Conservation (phyloP, 2,797 vertebrate species). For the Avahi laniger region DNA sequence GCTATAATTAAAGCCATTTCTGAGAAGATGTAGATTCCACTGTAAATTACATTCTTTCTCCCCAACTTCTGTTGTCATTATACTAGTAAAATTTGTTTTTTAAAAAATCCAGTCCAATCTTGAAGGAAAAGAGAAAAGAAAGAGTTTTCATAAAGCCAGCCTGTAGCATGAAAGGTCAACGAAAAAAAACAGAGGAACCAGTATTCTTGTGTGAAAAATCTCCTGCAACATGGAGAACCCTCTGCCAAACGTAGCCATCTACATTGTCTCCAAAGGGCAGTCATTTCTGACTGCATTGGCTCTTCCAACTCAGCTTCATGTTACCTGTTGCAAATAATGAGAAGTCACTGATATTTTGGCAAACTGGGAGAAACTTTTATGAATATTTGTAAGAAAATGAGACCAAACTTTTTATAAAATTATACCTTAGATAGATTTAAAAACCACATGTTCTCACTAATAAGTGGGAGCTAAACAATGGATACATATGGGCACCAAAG, state of each 20-base stretch:
- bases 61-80: background rate
- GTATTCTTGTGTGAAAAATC: background rate
- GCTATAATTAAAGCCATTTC: background rate
- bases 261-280: background rate
- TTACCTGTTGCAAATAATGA: background rate
- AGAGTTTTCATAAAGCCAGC: background rate
- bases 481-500: background rate
- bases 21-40: background rate
- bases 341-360: background rate
- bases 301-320: background rate
- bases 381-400: no score
- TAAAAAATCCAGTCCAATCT: background rate
- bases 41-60: background rate
- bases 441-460: background rate
- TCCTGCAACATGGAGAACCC: fast-evolving
- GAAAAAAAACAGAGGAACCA: background rate
- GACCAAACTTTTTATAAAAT: background rate
- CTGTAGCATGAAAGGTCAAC: no score
- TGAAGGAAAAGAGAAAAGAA: background rate
- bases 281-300: background rate
- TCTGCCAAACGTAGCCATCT: background rate
- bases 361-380: background rate
- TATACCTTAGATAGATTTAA: background rate
- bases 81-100: background rate
- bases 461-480: background rate